Base-by-base conservation (phyloP, 2,797 vertebrate species). In the Xenentodon cancila region DNA sequence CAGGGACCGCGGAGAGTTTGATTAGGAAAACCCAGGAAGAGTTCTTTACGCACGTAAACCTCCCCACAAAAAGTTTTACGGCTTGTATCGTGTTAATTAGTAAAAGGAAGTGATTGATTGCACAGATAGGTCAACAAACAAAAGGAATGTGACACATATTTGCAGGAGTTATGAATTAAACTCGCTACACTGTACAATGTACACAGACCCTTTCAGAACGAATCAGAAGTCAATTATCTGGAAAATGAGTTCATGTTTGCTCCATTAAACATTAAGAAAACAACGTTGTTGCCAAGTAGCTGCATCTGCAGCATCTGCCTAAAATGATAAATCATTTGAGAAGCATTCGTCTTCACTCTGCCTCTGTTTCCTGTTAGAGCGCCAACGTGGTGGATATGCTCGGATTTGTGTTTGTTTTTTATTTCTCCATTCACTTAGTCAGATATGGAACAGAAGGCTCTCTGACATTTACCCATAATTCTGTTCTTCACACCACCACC, bases 391-490 rank as follows among this genome's bases (percentile, higher is more conserved):
- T 68, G 51, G 60, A 71, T 57, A 1, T 22, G 21, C 27, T 43
- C 45, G 1, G 44, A 16, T 46, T 2, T 7, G 19, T 49, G 51
- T 5, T 16, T 54, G 3, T 21, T 49, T 56, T 5, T 16, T 54
- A 16, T 59, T 58, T 30, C 60, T 61, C 58, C 43, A 30, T 80
- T 81, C 75, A 59, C 81, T 88, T 86, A 90, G 88, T 91, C 89
- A 91, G 84, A 77, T 75, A 77, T 64, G 68, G 85, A 91, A 90
- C 92, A 93, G 91, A 92, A 90, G 89, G 90, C 86, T 86, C 70
- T 72, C 67, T 43, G 92, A 93, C 91, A 93, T 93, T 93, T 93
- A 93, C 85, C 88, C 91, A 92, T 89, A 91, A 92, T 91, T 80
- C 87, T 64, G 80, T 92, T 89, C 86, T 91, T 93, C 92, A 91